Evolutionary conservation across 2,113 vertebrate species (phyloP).

Genomic region (Lipophrys pholis): DNA sequence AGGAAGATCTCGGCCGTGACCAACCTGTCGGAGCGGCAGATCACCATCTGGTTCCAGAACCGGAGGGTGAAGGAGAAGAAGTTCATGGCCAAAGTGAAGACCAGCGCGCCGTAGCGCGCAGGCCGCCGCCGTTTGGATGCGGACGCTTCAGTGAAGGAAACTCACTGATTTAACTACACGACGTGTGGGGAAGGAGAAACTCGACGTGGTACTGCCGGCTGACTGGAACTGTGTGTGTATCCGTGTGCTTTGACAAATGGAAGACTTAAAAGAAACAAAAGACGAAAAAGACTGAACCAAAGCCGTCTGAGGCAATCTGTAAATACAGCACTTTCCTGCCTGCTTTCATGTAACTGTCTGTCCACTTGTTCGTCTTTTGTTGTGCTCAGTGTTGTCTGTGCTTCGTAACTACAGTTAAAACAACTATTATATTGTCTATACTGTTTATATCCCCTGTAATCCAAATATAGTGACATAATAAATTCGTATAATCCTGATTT

Average conservation of each 20-base stretch:
- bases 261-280: slow-evolving; percentile 29
- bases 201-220: slow-evolving; percentile 26
- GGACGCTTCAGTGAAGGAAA: slow-evolving; percentile 12
- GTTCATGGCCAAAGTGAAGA: slow-evolving; percentile 92
- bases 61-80: slow-evolving; percentile 96
- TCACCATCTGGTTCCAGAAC: slow-evolving; percentile 99
- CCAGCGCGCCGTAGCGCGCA: slow-evolving; percentile 75
- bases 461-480: slow-evolving; percentile 70
- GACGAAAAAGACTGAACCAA: slow-evolving; percentile 47
- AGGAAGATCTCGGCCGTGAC: slow-evolving; percentile 92
- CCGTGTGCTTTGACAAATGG: slow-evolving; percentile 30
- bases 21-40: slow-evolving; percentile 93
- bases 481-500: slow-evolving; percentile 62
- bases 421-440: slow-evolving; percentile 54
- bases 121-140: not conserved
- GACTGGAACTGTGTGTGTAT: slow-evolving; percentile 39
- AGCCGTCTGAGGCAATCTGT: slow-evolving; percentile 62
- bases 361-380: slow-evolving; percentile 46
- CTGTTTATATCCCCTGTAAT: slow-evolving; percentile 77
- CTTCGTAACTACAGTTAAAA: slow-evolving; percentile 31
- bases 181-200: slow-evolving; percentile 26
- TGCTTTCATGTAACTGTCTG: slow-evolving; percentile 67
- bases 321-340: slow-evolving; percentile 70
- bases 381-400: slow-evolving; percentile 68
- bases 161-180: not conserved